A percentile compares a stretch with the other conserved stretches of the same genome.
These are phyloP conservation scores for Cyrtorhinus lividipennis DNA, from an alignment of 1,140 invertebrate genomes.

Conservation along the genomic window DNA sequence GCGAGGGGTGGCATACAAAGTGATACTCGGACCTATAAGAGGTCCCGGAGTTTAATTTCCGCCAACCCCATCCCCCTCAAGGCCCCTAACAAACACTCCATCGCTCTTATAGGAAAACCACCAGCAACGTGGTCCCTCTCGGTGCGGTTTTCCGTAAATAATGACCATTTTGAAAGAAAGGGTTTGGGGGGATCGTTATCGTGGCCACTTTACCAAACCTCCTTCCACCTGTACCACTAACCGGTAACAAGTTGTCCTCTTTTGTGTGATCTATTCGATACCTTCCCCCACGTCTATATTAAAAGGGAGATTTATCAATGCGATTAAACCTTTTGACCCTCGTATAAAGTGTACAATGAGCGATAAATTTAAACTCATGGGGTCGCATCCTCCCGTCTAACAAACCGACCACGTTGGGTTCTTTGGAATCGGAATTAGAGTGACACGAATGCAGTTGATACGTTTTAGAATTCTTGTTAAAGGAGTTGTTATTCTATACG, in stretches of 20 bases:
- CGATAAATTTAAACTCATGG: too few relatives aligned
- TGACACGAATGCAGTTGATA: too few relatives aligned
- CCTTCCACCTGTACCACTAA: neutral
- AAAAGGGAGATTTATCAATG: too few relatives aligned
- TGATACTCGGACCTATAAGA: neutral
- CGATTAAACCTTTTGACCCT: too few relatives aligned
- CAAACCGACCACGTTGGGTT: too few relatives aligned
- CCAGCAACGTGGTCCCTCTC: neutral
- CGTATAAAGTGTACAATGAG: too few relatives aligned
- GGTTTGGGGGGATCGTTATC: neutral
- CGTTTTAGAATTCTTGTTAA: too few relatives aligned
- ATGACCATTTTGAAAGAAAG: neutral
- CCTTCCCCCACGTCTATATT: too few relatives aligned
- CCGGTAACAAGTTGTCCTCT: neutral
- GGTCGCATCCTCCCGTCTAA: too few relatives aligned
- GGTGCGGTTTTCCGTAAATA: neutral
- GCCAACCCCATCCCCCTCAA: neutral
- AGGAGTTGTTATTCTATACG: too few relatives aligned
- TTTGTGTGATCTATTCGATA: too few relatives aligned
- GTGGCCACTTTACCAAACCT: neutral
- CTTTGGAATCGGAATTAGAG: too few relatives aligned
- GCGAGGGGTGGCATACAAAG: neutral
- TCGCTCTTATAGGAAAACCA: neutral
- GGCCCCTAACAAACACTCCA: neutral
- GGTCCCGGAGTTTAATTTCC: neutral